Evolutionary conservation across 2,888 invertebrate species (phyloP).

Genomic region (Meandrusa payeni): DNA sequence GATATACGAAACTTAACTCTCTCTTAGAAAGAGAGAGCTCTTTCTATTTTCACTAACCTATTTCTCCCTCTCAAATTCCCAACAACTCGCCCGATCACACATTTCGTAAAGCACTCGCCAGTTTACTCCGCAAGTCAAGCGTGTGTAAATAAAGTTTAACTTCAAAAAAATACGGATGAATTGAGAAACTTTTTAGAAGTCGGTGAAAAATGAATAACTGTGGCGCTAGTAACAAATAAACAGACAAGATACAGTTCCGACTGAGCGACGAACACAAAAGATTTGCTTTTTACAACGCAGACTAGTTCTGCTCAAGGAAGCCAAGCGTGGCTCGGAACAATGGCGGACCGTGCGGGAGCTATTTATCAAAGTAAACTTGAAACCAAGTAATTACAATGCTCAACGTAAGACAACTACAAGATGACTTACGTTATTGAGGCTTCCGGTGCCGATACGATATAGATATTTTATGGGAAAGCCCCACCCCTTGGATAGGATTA

Average conservation of each 20-base stretch:
- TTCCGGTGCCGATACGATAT: slow-evolving; percentile 27
- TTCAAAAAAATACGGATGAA: no score
- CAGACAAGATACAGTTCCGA: background rate
- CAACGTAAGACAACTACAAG: slow-evolving; percentile 14
- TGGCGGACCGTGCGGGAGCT: slow-evolving; percentile 2
- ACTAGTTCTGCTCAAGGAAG: slow-evolving; percentile 4
- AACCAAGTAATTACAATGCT: slow-evolving; percentile 23
- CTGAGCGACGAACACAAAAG: background rate
- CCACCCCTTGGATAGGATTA: slow-evolving; percentile 31
- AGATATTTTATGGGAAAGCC: no score
- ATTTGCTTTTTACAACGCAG: slow-evolving; percentile 2
- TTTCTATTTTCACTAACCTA: no score
- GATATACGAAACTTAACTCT: no score
- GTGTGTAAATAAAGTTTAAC: no score
- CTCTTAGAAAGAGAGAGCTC: no score
- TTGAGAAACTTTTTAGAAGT: no score
- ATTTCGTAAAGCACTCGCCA: no score
- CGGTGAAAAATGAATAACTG: no score
- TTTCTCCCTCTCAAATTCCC: no score
- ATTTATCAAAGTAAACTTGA: slow-evolving; percentile 17
- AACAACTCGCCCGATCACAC: no score
- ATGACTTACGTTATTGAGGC: slow-evolving; percentile 20
- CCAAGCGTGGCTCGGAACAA: slow-evolving; percentile 12
- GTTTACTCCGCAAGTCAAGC: no score
- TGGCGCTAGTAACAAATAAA: background rate